Percentiles rank a stretch among this genome's conserved stretches.
Evolutionary conservation across 2,888 invertebrate genomes (phyloP).

Genomic region (Ptilodon capucinus): DNA sequence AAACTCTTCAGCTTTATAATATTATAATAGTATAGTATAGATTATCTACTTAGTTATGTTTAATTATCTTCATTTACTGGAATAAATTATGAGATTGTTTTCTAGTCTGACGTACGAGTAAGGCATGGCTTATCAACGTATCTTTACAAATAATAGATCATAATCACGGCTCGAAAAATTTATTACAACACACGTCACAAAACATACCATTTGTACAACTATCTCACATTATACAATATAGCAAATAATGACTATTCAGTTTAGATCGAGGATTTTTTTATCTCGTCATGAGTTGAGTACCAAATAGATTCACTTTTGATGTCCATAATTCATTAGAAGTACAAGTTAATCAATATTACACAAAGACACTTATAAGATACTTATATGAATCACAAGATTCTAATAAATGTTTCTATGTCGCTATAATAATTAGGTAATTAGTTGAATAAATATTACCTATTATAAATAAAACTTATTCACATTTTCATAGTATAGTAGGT

Average conservation of each 20-base stretch:
- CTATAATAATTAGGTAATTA: neutral
- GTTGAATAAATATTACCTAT: constrained; percentile 1
- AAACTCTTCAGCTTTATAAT: too few relatives aligned
- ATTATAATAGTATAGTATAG: too few relatives aligned
- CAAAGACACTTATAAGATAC: constrained; percentile 21
- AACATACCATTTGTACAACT: constrained; percentile 74
- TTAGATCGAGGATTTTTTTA: constrained; percentile 40
- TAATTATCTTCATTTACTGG: too few relatives aligned
- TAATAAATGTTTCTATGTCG: neutral
- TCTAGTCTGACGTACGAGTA: too few relatives aligned
- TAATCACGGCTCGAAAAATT: constrained; percentile 57
- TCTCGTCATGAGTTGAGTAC: constrained; percentile 26
- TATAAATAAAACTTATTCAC: neutral
- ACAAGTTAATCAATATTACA: constrained; percentile 11
- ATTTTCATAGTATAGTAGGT: neutral
- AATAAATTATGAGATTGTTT: too few relatives aligned
- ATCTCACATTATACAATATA: constrained; percentile 49
- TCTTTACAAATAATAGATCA: constrained; percentile 19
- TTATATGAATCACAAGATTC: constrained; percentile 19
- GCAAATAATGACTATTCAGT: constrained; percentile 46
- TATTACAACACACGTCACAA: constrained; percentile 75
- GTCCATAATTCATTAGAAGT: constrained; percentile 10
- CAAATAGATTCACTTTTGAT: constrained; percentile 17
- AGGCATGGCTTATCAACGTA: neutral
- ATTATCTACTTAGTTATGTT: too few relatives aligned